Percentiles rank a stretch among this genome's conserved stretches.
phyloP scores from a whole-genome alignment of 2,888 invertebrate genomes.

The Carcina quercana region DNA sequence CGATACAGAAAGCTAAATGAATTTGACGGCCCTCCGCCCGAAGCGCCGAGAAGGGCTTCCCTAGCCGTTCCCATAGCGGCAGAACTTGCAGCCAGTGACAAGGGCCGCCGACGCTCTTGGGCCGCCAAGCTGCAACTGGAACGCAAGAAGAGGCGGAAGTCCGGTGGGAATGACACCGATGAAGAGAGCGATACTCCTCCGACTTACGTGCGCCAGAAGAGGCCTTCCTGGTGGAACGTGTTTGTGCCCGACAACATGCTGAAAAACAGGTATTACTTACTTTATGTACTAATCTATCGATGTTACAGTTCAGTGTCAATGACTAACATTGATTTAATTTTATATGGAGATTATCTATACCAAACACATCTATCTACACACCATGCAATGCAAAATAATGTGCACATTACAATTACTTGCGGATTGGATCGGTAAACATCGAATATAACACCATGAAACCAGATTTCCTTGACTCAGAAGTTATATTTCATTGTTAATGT shows the following conservation, averaged over 20 bases:
- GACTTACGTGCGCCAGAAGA: conserved; percentile 77
- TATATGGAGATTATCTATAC: conserved; percentile 8
- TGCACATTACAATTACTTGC: conserved; percentile 30
- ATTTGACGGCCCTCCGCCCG: conserved; percentile 56
- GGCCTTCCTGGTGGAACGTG: conserved; percentile 93
- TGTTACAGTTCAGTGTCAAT: conserved; percentile 5
- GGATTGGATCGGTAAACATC: conserved; percentile 47
- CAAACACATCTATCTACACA: conserved; percentile 17
- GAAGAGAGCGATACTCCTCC: conserved; percentile 59
- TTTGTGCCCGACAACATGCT: conserved; percentile 85
- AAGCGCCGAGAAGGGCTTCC: conserved; percentile 60
- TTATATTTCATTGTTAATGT: conserved; percentile 39
- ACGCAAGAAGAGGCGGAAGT: conserved; percentile 72
- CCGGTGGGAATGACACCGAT: conserved; percentile 60
- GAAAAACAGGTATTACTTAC: conserved; percentile 75
- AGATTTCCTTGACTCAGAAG: conserved; percentile 53
- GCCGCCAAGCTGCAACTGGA: conserved; percentile 69
- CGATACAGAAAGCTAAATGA: conserved; percentile 61
- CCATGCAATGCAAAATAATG: conserved; percentile 31
- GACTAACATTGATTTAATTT: conserved; percentile 9
- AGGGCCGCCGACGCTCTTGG: conserved; percentile 79
- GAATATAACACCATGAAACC: conserved; percentile 39
- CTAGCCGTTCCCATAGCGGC: conserved; percentile 51
- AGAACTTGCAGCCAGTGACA: conserved; percentile 54
- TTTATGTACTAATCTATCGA: conserved; percentile 5